These are phyloP conservation scores for Atractosteus spatula DNA, from an alignment of 2,113 vertebrate genomes.

Conservation along the genomic window DNA sequence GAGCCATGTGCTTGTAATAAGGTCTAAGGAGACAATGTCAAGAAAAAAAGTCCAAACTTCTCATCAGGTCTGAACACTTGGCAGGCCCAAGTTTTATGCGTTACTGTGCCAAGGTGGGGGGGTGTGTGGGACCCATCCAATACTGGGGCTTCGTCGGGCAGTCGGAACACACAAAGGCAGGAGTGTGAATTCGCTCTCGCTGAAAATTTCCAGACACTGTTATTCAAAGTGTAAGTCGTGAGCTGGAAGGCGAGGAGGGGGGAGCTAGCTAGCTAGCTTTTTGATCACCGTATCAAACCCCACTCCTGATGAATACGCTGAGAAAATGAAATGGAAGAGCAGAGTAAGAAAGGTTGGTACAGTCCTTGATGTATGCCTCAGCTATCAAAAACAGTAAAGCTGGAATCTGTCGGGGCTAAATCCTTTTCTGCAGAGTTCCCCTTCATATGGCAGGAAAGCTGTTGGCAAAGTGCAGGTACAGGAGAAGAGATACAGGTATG, in stretches of 20 bases:
- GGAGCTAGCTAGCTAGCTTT: neutral
- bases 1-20: constrained; percentile 2
- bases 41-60: neutral
- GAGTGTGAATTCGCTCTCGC: neutral
- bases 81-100: no score
- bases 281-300: neutral
- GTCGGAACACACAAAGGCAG: no score
- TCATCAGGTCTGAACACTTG: no score
- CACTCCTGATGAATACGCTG: neutral
- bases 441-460: no score
- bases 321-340: neutral
- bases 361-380: neutral
- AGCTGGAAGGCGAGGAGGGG: constrained; percentile 35
- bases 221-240: constrained; percentile 27
- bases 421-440: no score
- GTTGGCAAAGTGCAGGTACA: no score
- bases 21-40: constrained; percentile 24
- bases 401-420: no score
- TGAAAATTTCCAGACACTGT: neutral
- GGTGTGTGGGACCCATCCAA: neutral
- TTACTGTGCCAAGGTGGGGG: no score
- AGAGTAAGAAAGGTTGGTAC: neutral
- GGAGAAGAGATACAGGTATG: no score
- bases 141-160: neutral
- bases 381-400: no score